Conservation (phyloP, 2,888 invertebrate genomes). For the Zaprionus lineosus region DNA sequence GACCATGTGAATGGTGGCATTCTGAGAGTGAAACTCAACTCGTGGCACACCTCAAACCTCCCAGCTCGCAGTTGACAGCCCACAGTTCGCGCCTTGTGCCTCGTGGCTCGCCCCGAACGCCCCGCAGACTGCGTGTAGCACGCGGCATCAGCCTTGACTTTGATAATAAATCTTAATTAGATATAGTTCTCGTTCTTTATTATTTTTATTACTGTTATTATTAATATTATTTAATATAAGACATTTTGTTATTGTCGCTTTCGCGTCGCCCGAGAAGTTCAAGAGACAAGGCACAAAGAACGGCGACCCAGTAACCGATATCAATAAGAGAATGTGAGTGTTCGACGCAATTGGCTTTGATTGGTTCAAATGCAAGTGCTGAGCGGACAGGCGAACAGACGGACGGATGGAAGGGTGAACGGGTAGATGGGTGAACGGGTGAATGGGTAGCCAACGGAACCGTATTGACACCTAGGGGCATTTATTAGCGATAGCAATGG, state of each 20-base stretch:
- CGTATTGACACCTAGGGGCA: constrained; percentile 47
- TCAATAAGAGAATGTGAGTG: constrained; percentile 15
- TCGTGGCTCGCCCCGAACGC: too few relatives aligned
- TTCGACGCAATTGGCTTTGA: constrained; percentile 48
- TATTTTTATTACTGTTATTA: constrained; percentile 18
- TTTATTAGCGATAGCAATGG: constrained; percentile 39
- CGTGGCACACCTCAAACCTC: background rate
- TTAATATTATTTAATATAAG: background rate
- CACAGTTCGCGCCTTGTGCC: background rate
- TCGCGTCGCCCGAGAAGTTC: too few relatives aligned
- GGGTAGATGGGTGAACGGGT: too few relatives aligned
- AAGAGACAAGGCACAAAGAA: background rate
- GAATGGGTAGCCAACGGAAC: too few relatives aligned
- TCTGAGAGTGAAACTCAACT: constrained; percentile 5
- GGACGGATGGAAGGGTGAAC: too few relatives aligned
- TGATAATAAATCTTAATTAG: constrained; percentile 66
- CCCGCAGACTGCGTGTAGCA: too few relatives aligned
- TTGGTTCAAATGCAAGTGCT: constrained; percentile 28
- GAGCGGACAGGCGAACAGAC: too few relatives aligned
- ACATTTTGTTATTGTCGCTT: background rate
- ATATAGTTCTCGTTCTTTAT: constrained; percentile 39
- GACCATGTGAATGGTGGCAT: constrained; percentile 22
- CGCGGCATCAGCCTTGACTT: constrained; percentile 60
- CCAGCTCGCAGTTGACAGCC: background rate
- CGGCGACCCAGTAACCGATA: constrained; percentile 59